Evolutionary conservation across 2,888 invertebrate species (phyloP).

Genomic region (Loripinus fragilis): DNA sequence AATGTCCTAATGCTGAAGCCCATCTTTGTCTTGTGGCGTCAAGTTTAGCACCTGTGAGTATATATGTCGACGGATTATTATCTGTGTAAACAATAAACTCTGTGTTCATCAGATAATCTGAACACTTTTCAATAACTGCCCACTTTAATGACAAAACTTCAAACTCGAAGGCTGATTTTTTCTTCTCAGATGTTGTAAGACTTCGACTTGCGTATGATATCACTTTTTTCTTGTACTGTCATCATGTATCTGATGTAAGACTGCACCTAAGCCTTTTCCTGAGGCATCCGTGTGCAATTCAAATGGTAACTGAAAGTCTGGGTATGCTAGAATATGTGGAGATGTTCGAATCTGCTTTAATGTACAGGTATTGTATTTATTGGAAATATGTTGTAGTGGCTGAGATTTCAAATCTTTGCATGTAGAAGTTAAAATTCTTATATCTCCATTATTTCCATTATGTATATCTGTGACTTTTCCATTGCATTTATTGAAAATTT

Average conservation of each 20-base stretch:
- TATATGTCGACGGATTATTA: constrained; percentile 27
- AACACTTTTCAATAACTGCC: constrained; percentile 49
- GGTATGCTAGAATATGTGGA: constrained; percentile 24
- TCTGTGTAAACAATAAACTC: constrained; percentile 20
- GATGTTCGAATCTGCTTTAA: background rate
- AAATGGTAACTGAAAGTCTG: constrained; percentile 39
- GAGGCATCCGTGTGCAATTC: constrained; percentile 46
- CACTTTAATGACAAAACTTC: constrained; percentile 55
- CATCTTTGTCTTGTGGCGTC: constrained; percentile 38
- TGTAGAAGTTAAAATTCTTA: too few species aligned
- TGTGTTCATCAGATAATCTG: constrained; percentile 5
- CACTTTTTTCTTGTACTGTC: constrained; percentile 28
- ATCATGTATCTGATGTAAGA: constrained; percentile 42
- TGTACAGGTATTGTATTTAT: too few species aligned
- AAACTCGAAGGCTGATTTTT: constrained; percentile 49
- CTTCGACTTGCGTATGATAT: constrained; percentile 46
- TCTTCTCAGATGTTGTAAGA: constrained; percentile 41
- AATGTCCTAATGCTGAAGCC: constrained; percentile 25
- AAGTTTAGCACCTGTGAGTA: constrained; percentile 26
- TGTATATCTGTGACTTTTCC: too few species aligned
- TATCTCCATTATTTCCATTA: too few species aligned
- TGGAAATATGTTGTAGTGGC: too few species aligned
- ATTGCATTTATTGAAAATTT: too few species aligned
- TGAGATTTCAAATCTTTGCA: too few species aligned
- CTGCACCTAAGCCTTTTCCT: constrained; percentile 41